phyloP scores from a whole-genome alignment of 2,888 invertebrate genomes.

The Scotopteryx bipunctaria region DNA sequence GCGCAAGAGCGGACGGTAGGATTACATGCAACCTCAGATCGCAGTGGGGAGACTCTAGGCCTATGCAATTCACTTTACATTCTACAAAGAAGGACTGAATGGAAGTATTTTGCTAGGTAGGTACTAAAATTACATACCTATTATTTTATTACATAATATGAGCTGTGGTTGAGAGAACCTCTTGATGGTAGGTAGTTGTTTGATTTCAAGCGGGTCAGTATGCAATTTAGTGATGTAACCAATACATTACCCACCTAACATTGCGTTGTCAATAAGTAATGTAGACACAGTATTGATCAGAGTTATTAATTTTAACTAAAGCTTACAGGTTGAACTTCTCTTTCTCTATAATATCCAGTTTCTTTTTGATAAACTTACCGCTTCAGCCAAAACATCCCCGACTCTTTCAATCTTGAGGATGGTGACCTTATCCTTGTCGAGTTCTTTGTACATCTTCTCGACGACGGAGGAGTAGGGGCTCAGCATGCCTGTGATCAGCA shows the following conservation, averaged over 20 bases:
- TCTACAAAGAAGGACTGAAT: background rate
- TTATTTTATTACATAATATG: constrained; percentile 14
- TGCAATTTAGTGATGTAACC: background rate
- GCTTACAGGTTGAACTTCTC: too few species aligned
- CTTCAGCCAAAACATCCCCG: constrained; percentile 94
- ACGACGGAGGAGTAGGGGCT: constrained; percentile 92
- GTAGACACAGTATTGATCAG: too few species aligned
- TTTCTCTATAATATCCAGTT: too few species aligned
- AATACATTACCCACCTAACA: too few species aligned
- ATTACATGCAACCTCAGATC: constrained; percentile 29
- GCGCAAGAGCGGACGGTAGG: constrained; percentile 45
- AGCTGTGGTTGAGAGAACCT: constrained; percentile 9
- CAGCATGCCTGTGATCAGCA: constrained; percentile 91
- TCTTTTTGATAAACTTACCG: constrained; percentile 80
- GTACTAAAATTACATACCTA: background rate
- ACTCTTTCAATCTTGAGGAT: constrained; percentile 92
- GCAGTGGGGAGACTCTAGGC: constrained; percentile 18
- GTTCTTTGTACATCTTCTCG: constrained; percentile 89
- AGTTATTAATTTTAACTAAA: too few species aligned
- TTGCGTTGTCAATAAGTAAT: too few species aligned
- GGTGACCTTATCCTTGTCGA: constrained; percentile 92
- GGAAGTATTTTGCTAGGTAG: background rate
- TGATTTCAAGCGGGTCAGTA: background rate
- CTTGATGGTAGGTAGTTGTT: background rate
- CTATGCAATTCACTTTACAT: background rate